Base-by-base conservation (phyloP, 2,797 vertebrate genomes). In the Platalea minor region DNA sequence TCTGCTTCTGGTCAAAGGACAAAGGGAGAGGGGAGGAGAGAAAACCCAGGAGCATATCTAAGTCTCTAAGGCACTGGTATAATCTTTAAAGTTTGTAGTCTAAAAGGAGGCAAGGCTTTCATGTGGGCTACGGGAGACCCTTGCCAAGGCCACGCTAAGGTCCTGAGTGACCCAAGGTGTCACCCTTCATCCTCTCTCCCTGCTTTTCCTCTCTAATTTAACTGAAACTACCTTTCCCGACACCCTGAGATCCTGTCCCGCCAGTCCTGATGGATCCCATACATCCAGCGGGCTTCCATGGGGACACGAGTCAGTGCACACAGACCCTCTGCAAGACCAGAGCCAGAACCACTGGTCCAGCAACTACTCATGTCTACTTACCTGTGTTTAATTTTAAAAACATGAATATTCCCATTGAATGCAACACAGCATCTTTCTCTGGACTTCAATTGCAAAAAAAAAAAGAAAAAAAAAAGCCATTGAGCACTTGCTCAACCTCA, bases 281-380 rank as follows among this genome's bases (percentile, higher is more conserved):
- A 5, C 3, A 0, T 31, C 24, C 26, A 68, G 39, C 2, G 4
- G 51, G 31, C 35, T 76, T 72, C 57, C 53, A 48, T 1, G 3
- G 64, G 23, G 43, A 54, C 20, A 33, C 25, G 45, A 84, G 24
- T 11, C 43, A 13, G 19, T 3, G 20, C 37, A 46, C 29, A 53
- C 20, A 93, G 60, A 63, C 48, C 26, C 41, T 70, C 35, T 39
- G 35, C 68, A 82, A n/a, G 16, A 53, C 20, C 72, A 74, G 11
- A 20, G 50, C 51, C 68, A 76, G 51, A 33, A 61, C 29, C 64
- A 51, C 7, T 39, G 13, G 7, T 23, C 48, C 60, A 83, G 35
- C 33, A 63, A 7, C 39, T 51, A 31, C 21, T 50, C 43, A 19
- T 1, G 2, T n/a, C 43, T 72, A 6, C 17, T 64, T 56, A 23